Conservation (phyloP, 2,888 invertebrate species). For the Pemphredon lugubris region DNA sequence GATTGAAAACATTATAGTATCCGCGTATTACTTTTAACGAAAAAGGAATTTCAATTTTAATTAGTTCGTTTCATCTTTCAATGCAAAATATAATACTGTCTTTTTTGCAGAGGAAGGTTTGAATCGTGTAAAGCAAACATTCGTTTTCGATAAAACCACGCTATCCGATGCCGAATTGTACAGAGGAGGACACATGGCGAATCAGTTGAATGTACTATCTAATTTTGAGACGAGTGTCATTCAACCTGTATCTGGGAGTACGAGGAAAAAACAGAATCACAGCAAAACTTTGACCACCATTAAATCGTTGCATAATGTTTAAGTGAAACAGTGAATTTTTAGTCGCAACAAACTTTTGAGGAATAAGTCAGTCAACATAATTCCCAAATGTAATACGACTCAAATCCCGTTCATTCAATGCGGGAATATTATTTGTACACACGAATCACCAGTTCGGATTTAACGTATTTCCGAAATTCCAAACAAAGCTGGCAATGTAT, state of each 20-base stretch:
- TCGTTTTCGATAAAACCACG: constrained; percentile 65
- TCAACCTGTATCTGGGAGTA: not conserved
- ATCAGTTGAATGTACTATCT: constrained; percentile 29
- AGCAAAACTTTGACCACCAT: constrained; percentile 32
- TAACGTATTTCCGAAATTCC: too few species aligned
- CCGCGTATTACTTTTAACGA: too few species aligned
- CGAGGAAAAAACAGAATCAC: constrained; percentile 14
- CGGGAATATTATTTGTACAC: constrained; percentile 5
- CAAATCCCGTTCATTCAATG: not conserved
- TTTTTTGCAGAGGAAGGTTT: constrained; percentile 70
- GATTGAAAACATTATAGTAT: too few species aligned
- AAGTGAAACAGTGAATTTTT: not conserved
- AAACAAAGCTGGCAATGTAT: not conserved
- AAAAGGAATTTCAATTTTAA: too few species aligned
- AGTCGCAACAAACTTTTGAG: not conserved
- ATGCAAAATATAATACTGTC: too few species aligned
- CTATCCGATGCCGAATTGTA: constrained; percentile 36
- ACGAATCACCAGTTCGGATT: too few species aligned
- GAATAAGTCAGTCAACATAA: not conserved
- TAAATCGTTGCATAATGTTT: constrained; percentile 31
- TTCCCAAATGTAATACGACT: too few species aligned
- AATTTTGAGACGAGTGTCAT: constrained; percentile 35
- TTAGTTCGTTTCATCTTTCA: too few species aligned
- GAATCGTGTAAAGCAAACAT: constrained; percentile 68
- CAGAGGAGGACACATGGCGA: not conserved